Base-by-base conservation (phyloP, 2,888 invertebrate genomes). In the Xiphydria camelus region DNA sequence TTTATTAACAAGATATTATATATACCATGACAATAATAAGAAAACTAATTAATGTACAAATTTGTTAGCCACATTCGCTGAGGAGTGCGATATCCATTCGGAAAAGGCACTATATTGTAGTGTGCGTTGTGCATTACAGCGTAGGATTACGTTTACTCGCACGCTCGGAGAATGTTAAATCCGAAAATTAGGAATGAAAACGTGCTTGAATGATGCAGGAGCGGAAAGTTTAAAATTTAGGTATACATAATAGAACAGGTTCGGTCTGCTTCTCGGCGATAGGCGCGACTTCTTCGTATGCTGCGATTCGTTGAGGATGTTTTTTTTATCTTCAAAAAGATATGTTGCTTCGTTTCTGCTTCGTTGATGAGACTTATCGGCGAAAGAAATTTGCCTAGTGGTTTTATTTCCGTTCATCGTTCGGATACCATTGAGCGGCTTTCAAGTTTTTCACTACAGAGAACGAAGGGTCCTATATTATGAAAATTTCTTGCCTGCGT, bases 1-100 rank as follows among this genome's bases (percentile, higher is more conserved):
- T 74, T 75, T 75, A 75, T 73, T 72, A 70, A 75, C 70, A 68
- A 73, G 62, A 66, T 66, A 68, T 60, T 64, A 64, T 63, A 70
- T 68, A 70, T 29, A 70, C 62, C 68, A 70, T 65, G 74, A 74
- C 73, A 73, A 75, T 71, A 74, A 75, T 72, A 70, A 72, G 65
- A 72, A 52, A 73, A 73, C 69, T 75, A 75, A 75, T 73, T 73
- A 73, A 75, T 73, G 75, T 75, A 75, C 75, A 75, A 75, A 75
- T 72, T 74, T 72, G 73, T 74, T 74, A 72, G 71, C 65, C 62
- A 71, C 64, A 63, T 70, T 65, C 66, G 68, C 63, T 61, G 51
- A 56, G 44, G 60, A 34, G 12, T 34, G 34, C 34, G 34, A 34
- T 18, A 18, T 18, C 18, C 9, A 9, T 34, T 34, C 15, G 34